Base-by-base conservation (phyloP, 2,888 invertebrate species). In the Acrocera orbiculus region DNA sequence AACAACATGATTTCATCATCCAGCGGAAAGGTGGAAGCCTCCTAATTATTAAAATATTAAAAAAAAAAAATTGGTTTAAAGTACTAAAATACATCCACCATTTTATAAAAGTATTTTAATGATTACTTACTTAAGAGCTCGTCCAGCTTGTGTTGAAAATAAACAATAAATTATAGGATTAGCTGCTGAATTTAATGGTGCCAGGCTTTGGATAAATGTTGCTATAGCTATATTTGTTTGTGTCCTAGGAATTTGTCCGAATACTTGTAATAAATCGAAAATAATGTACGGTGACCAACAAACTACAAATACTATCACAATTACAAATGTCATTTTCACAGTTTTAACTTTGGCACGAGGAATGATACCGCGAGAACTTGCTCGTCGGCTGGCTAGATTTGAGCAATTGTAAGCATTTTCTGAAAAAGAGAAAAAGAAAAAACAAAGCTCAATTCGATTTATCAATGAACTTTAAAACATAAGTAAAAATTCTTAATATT, bases 241-340 rank as follows among this genome's bases (percentile, higher is more conserved):
- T 0, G 80, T 78, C 45, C 67, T 63, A 1, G 85, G 81, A 42
- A 87, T 73, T 52, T 76, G 73, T 14, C 74, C 81, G 58, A 78
- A 90, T 27, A 90, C 87, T 67, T 87, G 85, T 4, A 90, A 71
- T 35, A 90, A 62, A 57, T 90, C 86, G 61, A 86, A 92, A 35
- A 92, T 70, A 56, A 92, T 85, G 63, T 87, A 93, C 0, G 92
- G 92, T 35, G 86, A 86, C 90, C 92, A 92, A 63, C 92, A 92
- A 7, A 90, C 61, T 41, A 92, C 78, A 60, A 92, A 92, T 22
- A 87, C 90, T 48, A 89, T 82, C 38, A 93, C 90, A 48, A 93
- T 93, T 45, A 90, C 89, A 46, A 93, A 80, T 0, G 93, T 93
- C 89, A 93, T 93, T 63, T 93, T 92, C 40, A 93, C 86, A 11